Evolutionary conservation across 2,113 vertebrate genomes (phyloP).

Genomic region (Chroicocephalus ridibundus): DNA sequence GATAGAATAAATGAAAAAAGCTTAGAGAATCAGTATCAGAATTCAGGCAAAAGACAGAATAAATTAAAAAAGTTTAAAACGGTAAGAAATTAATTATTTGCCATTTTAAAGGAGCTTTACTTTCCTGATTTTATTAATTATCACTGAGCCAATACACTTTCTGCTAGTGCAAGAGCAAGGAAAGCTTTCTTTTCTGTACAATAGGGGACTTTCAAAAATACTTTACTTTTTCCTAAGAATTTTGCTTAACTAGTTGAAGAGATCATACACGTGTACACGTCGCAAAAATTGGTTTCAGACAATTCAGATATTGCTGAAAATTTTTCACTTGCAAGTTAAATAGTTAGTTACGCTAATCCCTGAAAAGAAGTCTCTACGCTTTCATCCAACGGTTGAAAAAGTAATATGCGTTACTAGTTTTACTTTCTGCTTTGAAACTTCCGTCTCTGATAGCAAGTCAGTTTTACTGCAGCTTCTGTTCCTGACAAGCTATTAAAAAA

Average conservation of each 20-base stretch:
- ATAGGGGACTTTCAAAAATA: neutral
- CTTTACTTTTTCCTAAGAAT: neutral
- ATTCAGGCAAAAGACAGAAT: neutral
- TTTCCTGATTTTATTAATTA: neutral
- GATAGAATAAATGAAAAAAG: neutral
- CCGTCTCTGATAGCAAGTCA: neutral
- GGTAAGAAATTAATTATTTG: neutral
- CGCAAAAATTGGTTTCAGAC: neutral
- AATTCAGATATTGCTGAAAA: neutral
- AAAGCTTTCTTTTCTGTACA: neutral
- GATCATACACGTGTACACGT: neutral
- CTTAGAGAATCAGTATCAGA: neutral
- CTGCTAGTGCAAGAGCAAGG: neutral
- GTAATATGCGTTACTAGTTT: neutral
- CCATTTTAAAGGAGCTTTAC: neutral
- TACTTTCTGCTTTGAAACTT: neutral
- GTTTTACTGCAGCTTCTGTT: neutral
- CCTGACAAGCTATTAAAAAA: neutral
- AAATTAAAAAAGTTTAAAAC: neutral
- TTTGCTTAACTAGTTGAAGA: neutral
- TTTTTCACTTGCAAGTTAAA: neutral
- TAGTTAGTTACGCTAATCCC: neutral
- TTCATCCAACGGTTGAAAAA: neutral
- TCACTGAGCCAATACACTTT: neutral
- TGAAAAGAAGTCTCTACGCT: neutral